Evolutionary conservation across 1,140 invertebrate species (phyloP), one percentile per base, ranked within the genome.

Genomic region (Drosophila athabasca): DNA sequence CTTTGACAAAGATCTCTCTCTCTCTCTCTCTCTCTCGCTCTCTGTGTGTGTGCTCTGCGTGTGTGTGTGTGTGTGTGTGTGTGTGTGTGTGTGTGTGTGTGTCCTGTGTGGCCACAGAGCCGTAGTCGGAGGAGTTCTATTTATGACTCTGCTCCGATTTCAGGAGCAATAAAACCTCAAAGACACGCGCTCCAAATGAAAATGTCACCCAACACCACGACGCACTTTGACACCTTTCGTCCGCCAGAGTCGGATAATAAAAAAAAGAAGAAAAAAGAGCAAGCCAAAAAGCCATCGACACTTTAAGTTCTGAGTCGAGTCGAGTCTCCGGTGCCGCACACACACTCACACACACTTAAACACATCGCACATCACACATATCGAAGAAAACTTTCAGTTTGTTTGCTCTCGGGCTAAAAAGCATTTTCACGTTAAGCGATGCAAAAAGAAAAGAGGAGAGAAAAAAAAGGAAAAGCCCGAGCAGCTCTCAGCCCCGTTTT

Each of bases 1-100:
- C 84, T 73, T 73, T 83, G 83, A 88, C 83, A 88, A 88, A 89
- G 79, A 76, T 83, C 67, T 76, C 58, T 61, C 17, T 19, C 17
- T 19, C 17, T 19, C 17, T 19, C 0, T 1, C 17, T 19, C 17
- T 19, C 17, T 19, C 17, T 19, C 17, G 17, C 17, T 19, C 17
- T 19, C 17, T 19, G 53, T 45, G 13, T 8, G 54, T 45, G 13
- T 9, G 31, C n/a, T n/a, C n/a, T 17, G 15, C 11, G 13, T n/a
- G 11, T 49, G 41, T 22, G 26, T 66, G 53, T 45, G 54, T 45
- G 13, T 9, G 31, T 17, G 15, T n/a, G 13, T n/a, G 11, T 49
- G 41, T 22, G 26, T 66, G 53, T 45, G 13, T 9, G 31, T 17
- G 15, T 11, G 13, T n/a, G 11, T 49, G 41, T 29, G 26, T 66